Evolutionary conservation across 1,140 invertebrate species (phyloP), one percentile per base, ranked within the genome.

Genomic region (Sinonovacula constricta): DNA sequence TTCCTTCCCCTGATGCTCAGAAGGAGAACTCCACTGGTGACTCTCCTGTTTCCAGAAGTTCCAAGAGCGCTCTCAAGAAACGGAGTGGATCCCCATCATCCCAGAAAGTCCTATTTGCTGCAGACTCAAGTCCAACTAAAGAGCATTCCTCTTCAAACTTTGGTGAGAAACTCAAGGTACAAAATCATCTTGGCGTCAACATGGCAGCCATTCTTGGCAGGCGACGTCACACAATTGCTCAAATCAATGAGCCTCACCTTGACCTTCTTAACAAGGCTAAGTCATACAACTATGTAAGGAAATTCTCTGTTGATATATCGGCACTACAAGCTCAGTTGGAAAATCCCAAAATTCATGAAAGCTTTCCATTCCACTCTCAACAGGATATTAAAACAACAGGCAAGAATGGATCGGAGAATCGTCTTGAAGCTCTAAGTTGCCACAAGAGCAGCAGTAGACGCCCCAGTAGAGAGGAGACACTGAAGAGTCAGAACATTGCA

Each of bases 251-350:
- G 34, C 84, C 85, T 57, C 81, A 82, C 1, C 62, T 84, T 12
- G 82, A 85, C 63, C 63, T 71, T 5, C 59, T 81, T 22, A 78
- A 80, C 26, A 84, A 81, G 56, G 85, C 86, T 10, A 87, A 86
- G 71, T 82, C 88, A 30, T 90, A 90, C 79, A 87, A 86, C 49
- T 91, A 91, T 81, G 86, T 91, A 0, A 69, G 88, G 49, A 90
- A 91, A 72, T 91, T 89, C 79, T 90, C 90, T 57, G 89, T 91
- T 5, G 90, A 91, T 68, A 88, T 90, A 60, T 80, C 83, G 56
- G 90, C 90, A 2, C 71, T 91, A 26, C 88, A 89, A 80, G 85
- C 88, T 18, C 90, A 91, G 68, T 81, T 91, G 33, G 87, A 89
- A 69, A 90, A 91, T 80, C 90, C 90, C 3, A 89, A 89, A 80